Evolutionary conservation across 2,888 invertebrate genomes (phyloP).

Genomic region (Yponomeuta plumbellus): DNA sequence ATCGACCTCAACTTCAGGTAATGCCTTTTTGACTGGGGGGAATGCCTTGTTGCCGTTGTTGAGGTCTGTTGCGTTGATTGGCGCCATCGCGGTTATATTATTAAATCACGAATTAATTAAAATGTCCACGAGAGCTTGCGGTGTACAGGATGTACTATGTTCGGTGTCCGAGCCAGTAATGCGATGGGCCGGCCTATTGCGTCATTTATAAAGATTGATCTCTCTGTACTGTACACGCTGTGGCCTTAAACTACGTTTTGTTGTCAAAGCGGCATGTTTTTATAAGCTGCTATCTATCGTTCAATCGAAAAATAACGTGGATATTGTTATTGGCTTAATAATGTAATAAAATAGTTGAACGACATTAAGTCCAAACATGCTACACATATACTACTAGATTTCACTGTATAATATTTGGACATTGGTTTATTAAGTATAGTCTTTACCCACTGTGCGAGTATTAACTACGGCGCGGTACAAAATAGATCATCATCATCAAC

Average conservation of each 20-base stretch:
- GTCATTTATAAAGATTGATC: conserved; percentile 45
- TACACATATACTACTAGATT: too few relatives aligned
- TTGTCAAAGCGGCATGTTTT: background rate
- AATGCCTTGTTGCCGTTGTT: conserved; percentile 47
- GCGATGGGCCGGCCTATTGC: conserved; percentile 38
- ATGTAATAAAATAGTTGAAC: too few relatives aligned
- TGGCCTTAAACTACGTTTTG: conserved; percentile 5
- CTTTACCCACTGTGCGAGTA: too few relatives aligned
- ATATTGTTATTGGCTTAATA: background rate
- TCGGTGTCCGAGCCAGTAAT: conserved; percentile 56
- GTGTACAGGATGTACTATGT: conserved; percentile 37
- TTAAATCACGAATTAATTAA: conserved; percentile 27
- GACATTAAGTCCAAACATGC: too few relatives aligned
- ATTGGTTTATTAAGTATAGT: too few relatives aligned
- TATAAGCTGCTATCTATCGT: background rate
- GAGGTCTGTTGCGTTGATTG: conserved; percentile 50
- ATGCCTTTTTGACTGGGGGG: conserved; percentile 45
- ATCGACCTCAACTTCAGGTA: conserved; percentile 57
- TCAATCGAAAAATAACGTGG: background rate
- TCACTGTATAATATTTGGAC: too few relatives aligned
- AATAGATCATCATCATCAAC: too few relatives aligned
- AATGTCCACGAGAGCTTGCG: conserved; percentile 20
- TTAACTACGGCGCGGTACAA: too few relatives aligned
- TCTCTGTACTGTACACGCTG: background rate
- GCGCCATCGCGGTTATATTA: conserved; percentile 60